These are phyloP conservation scores for Daphoenositta chrysoptera DNA, from an alignment of 2,113 vertebrate species.

Conservation along the genomic window DNA sequence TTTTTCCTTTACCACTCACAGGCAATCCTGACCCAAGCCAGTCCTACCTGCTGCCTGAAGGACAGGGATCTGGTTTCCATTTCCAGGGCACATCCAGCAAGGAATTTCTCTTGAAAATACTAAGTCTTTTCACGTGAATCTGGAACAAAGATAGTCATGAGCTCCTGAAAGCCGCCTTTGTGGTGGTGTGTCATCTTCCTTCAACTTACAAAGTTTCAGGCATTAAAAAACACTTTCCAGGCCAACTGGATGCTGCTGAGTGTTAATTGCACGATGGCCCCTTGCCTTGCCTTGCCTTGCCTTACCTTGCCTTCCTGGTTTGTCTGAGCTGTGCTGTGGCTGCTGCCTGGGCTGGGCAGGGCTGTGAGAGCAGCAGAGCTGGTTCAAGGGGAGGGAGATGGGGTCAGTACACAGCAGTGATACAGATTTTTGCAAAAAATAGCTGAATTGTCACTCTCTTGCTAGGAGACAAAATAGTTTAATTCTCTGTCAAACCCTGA, in stretches of 20 bases:
- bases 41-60: background rate
- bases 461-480: background rate
- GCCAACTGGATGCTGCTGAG: background rate
- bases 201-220: background rate
- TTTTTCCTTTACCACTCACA: background rate
- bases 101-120: background rate
- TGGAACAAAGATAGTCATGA: background rate
- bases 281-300: background rate
- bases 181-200: background rate
- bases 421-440: background rate
- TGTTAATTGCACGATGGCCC: background rate
- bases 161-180: background rate
- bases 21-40: background rate
- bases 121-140: rapidly evolving
- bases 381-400: background rate
- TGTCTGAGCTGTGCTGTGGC: rapidly evolving
- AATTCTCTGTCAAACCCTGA: background rate
- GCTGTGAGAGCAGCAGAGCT: background rate
- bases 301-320: background rate
- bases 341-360: background rate
- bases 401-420: background rate
- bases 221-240: background rate
- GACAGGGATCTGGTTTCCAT: background rate
- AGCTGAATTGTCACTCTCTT: background rate
- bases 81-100: background rate